Evolutionary conservation across 2,888 invertebrate species (phyloP).

Genomic region (Geophilus truncorum): DNA sequence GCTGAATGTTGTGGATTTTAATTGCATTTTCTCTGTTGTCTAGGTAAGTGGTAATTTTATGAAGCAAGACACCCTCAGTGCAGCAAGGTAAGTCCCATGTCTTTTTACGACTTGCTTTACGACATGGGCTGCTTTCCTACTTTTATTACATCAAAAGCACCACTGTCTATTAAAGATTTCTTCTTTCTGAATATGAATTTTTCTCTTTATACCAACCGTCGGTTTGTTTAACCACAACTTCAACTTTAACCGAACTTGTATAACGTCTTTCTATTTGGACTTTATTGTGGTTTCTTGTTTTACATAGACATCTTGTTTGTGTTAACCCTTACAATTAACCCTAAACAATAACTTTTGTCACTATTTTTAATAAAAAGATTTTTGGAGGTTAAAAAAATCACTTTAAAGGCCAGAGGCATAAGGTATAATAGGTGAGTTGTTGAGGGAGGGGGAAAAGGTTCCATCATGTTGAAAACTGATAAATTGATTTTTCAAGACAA

Average conservation of each 20-base stretch:
- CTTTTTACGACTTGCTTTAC: slow-evolving; percentile 27
- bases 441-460: background rate
- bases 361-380: too few relatives aligned
- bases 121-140: slow-evolving; percentile 21
- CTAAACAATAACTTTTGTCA: too few relatives aligned
- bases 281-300: background rate
- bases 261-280: background rate
- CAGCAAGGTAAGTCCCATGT: slow-evolving; percentile 27
- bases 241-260: background rate
- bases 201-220: background rate
- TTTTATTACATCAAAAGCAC: slow-evolving; percentile 25
- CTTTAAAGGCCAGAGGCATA: too few relatives aligned
- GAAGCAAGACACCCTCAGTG: slow-evolving; percentile 24
- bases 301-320: background rate
- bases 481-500: background rate
- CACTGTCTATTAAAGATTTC: slow-evolving; percentile 27
- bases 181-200: slow-evolving; percentile 19
- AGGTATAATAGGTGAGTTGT: background rate
- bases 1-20: slow-evolving; percentile 21
- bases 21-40: slow-evolving; percentile 24
- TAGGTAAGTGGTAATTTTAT: slow-evolving; percentile 27
- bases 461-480: background rate
- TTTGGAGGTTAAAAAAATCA: too few relatives aligned
- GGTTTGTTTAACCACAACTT: background rate
- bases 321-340: background rate